phyloP scores from a whole-genome alignment of 2,113 vertebrate genomes.

The Syngnathus typhle region DNA sequence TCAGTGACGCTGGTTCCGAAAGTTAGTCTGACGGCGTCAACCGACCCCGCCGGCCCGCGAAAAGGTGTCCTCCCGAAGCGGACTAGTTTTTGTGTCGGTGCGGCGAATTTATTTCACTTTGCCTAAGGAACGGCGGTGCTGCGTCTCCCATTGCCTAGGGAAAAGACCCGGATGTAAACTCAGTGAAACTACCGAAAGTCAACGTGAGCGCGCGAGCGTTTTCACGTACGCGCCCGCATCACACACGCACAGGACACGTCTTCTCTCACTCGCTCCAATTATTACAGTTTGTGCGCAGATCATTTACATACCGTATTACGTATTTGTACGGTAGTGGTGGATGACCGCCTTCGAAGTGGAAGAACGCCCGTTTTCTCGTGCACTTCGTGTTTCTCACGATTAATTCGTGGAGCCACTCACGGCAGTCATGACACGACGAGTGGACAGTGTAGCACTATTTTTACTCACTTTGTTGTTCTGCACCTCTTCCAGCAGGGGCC shows the following conservation, averaged over 20 bases:
- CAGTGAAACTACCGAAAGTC: constrained; percentile 89
- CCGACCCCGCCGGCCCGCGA: constrained; percentile 6
- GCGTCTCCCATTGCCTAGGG: constrained; percentile 94
- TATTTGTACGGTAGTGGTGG: too few relatives aligned
- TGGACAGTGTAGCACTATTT: not conserved
- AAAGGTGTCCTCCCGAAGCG: constrained; percentile 67
- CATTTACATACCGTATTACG: too few relatives aligned
- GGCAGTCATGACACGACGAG: not conserved
- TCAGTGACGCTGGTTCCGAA: constrained; percentile 14
- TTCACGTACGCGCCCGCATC: not conserved
- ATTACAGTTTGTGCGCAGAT: not conserved
- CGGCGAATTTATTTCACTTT: constrained; percentile 99
- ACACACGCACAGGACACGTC: not conserved
- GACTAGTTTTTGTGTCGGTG: constrained; percentile 92
- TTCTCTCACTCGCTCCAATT: not conserved
- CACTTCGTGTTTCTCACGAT: not conserved
- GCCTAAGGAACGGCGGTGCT: constrained; percentile 96
- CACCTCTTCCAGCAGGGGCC: not conserved
- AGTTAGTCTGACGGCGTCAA: constrained; percentile 35
- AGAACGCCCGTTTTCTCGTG: not conserved
- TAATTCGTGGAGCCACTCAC: not conserved
- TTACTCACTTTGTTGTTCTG: not conserved
- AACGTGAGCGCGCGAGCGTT: not conserved
- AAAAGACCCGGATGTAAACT: constrained; percentile 99
- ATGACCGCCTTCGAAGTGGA: not conserved